Base-by-base conservation (phyloP, 1,140 invertebrate genomes). In the Trachelipus rathkii region DNA sequence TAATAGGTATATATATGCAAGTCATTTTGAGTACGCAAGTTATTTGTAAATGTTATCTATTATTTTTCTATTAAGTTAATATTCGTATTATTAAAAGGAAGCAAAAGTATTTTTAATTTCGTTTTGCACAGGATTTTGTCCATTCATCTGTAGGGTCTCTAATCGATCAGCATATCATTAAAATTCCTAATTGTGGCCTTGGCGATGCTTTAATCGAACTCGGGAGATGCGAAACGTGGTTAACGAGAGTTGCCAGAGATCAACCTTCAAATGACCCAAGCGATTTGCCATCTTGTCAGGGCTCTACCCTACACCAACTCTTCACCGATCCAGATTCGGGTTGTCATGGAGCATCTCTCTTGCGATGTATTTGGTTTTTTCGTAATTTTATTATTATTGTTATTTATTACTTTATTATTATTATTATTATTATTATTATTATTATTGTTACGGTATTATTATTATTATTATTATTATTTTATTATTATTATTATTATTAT, bases 301-400 rank as follows among this genome's bases (percentile, higher is more conserved):
- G 89, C n/a, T 90, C 89, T 2, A 88, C 88, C 5, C 84, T 91
- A 11, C 89, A 90, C 79, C 87, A 88, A 82, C 85, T 91, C 21
- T 82, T 90, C 46, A 87, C 87, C 7, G 87, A 89, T 82, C 89
- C 90, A 13, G 89, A 91, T 84, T 87, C 86, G 80, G n/a, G 88
- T 90, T 1, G 85, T 86, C 78, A 83, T 91, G 50, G 89, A 90
- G 71, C 85, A 88, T 83, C 83, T 91, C 0, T 87, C 88, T 1
- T 81, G 86, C 53, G 89, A 90, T 81, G 82, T 87, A 13, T 87
- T 91, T 82, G 85, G 88, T 81, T 89, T 90, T n/a, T n/a, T n/a
- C n/a, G n/a, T n/a, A n/a, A n/a, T n/a, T n/a, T n/a, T n/a, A n/a
- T n/a, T n/a, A n/a, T n/a, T n/a, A n/a, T n/a, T n/a, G n/a, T n/a